Evolutionary conservation across 2,797 vertebrate species (phyloP).

Genomic region (Rhinophrynus dorsalis): DNA sequence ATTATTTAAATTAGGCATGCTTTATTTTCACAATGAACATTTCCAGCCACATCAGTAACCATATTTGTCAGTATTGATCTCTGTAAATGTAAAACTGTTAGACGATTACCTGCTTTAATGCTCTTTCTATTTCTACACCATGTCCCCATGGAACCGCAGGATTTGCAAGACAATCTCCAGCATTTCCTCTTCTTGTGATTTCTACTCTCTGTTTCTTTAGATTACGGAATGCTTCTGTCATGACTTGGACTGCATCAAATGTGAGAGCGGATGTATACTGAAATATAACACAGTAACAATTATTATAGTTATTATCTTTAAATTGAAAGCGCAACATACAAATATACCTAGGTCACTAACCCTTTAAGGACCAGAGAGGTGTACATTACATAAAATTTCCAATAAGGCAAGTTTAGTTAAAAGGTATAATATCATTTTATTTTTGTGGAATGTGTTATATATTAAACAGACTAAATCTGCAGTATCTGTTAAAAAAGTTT

Average conservation of each 20-base stretch:
- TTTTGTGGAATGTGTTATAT: too few species aligned
- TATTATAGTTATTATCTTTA: too few species aligned
- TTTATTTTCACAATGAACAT: neutral
- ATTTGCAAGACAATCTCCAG: conserved; percentile 95
- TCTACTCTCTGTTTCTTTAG: conserved; percentile 93
- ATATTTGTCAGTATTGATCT: neutral
- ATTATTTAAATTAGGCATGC: neutral
- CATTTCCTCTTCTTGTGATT: conserved; percentile 91
- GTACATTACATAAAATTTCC: too few species aligned
- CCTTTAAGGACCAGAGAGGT: too few species aligned
- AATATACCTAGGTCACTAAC: too few species aligned
- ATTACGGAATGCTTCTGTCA: conserved; percentile 96
- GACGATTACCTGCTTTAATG: conserved; percentile 88
- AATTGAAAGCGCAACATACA: too few species aligned
- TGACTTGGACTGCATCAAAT: conserved; percentile 96
- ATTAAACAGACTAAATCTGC: too few species aligned
- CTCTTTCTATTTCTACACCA: conserved; percentile 95
- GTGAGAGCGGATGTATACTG: conserved; percentile 97
- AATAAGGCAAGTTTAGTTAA: too few species aligned
- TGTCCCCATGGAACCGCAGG: conserved; percentile 97
- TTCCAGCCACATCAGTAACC: neutral
- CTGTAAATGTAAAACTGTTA: neutral
- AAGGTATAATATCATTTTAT: too few species aligned
- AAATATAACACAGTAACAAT: too few species aligned
- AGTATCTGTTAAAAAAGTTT: too few species aligned